Evolutionary conservation across 92 coral and sea anemone species (phyloP).

Genomic region (Palythoa grandiflora): DNA sequence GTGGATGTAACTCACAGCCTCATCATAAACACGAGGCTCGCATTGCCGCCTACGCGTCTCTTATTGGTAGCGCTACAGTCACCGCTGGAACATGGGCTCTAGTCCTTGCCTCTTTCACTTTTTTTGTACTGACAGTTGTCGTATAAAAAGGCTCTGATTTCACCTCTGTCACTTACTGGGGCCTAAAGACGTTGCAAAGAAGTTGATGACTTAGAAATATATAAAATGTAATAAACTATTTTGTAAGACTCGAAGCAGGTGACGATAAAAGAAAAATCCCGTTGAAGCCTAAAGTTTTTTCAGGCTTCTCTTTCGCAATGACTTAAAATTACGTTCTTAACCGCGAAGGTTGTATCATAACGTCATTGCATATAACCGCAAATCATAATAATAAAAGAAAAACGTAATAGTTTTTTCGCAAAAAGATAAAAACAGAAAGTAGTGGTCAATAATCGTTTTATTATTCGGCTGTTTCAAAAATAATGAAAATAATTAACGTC

Average conservation of each 20-base stretch:
- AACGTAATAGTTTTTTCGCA: no score
- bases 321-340: no score
- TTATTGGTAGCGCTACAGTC: conserved; percentile 33
- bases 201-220: not conserved
- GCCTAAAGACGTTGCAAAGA: not conserved
- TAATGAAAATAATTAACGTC: no score
- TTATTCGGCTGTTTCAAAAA: no score
- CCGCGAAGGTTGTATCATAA: no score
- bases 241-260: not conserved
- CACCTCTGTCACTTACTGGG: not conserved
- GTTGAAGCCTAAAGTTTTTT: no score
- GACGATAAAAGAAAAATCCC: no score
- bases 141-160: conserved; percentile 10
- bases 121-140: conserved; percentile 20
- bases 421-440: no score
- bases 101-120: conserved; percentile 42
- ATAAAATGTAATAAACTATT: not conserved
- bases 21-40: conserved; percentile 69
- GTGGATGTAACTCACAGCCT: conserved; percentile 90
- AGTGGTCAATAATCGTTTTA: no score
- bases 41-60: conserved; percentile 49
- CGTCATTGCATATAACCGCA: no score
- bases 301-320: no score
- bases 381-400: no score
- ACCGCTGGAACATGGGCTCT: conserved; percentile 55